phyloP scores from a whole-genome alignment of 2,888 invertebrate genomes.

The Tiliacea aurago region DNA sequence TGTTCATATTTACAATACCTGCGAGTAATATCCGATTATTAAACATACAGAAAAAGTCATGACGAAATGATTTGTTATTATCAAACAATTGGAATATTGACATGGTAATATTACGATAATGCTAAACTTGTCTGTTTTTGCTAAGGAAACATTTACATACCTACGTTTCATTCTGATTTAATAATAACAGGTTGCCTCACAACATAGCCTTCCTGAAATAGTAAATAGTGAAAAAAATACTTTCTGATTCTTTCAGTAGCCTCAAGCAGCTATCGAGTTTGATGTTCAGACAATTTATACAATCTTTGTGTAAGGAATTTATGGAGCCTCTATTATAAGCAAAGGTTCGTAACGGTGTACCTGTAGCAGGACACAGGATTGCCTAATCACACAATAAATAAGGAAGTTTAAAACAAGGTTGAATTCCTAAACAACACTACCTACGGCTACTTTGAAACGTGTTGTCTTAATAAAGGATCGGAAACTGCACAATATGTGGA shows the following conservation, averaged over 20 bases:
- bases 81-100: slow-evolving; percentile 19
- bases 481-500: slow-evolving; percentile 30
- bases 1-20: slow-evolving; percentile 7
- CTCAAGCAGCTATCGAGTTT: neutral
- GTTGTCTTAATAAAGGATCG: slow-evolving; percentile 23
- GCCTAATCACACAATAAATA: too few relatives aligned
- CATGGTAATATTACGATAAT: neutral
- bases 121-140: neutral
- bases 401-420: neutral
- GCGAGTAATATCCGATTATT: slow-evolving; percentile 24
- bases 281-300: neutral
- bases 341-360: neutral
- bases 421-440: neutral
- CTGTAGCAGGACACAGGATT: neutral
- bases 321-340: neutral
- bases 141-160: neutral
- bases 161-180: neutral
- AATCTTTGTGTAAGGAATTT: neutral
- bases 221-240: neutral
- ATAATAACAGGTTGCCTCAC: neutral
- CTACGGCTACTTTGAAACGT: neutral
- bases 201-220: neutral
- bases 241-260: neutral
- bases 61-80: slow-evolving; percentile 7
- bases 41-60: slow-evolving; percentile 1